These are phyloP conservation scores for Hyperoplus immaculatus DNA, from an alignment of 2,797 vertebrate genomes.

Conservation along the genomic window DNA sequence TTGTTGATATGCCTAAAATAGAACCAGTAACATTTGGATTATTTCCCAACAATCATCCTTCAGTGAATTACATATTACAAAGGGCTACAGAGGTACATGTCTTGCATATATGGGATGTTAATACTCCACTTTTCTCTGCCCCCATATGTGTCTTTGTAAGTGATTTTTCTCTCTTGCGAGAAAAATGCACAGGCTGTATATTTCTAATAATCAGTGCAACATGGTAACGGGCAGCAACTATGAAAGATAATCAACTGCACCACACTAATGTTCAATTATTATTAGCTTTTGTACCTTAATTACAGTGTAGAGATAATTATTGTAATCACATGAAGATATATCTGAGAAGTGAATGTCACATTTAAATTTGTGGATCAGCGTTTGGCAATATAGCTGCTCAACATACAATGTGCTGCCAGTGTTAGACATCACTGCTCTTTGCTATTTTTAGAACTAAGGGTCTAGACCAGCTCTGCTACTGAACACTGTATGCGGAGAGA, in stretches of 20 bases:
- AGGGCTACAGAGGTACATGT: not conserved
- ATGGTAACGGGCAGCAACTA: not conserved
- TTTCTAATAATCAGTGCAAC: not conserved
- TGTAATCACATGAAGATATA: not conserved
- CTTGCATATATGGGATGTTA: not conserved
- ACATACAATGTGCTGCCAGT: constrained; percentile 49
- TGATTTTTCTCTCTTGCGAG: not conserved
- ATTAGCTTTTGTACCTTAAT: not conserved
- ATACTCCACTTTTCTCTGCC: not conserved
- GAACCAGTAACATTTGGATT: not conserved
- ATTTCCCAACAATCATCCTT: not conserved
- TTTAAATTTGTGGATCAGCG: constrained; percentile 30
- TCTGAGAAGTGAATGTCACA: not conserved
- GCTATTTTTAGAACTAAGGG: constrained; percentile 79
- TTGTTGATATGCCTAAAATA: not conserved
- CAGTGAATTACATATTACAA: not conserved
- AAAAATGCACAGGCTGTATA: not conserved
- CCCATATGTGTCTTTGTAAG: not conserved
- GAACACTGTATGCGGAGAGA: constrained; percentile 50
- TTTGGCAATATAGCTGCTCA: constrained; percentile 44
- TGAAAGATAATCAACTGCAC: not conserved
- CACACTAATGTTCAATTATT: not conserved
- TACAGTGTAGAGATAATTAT: not conserved
- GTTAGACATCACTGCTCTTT: constrained; percentile 56
- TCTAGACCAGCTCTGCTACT: constrained; percentile 78